Evolutionary conservation across 2,797 vertebrate genomes (phyloP), one percentile per base, ranked within the genome.

Genomic region (Tauraco hartlaubi): DNA sequence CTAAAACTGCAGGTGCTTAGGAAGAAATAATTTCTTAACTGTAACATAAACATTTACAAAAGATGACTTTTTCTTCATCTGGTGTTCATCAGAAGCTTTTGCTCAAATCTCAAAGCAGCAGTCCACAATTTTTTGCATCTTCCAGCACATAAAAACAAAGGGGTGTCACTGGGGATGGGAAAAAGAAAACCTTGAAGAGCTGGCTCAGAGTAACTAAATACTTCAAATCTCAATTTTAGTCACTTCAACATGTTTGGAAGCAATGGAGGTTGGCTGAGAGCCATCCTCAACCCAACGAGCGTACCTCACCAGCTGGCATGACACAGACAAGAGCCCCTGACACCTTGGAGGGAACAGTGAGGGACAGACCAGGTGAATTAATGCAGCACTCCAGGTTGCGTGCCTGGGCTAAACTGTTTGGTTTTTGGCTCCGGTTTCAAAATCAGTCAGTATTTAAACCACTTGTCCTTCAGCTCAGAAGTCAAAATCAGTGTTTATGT

Each of bases 201-300:
- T 96, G 96, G 78, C 92, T 93, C 76, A 31, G 63, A 93, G 82
- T 63, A 90, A 91, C 91, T 76, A 76, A 96, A 91, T 86, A 90
- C 74, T 93, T 95, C 75, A 91, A 78, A 90, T 88, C 75, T 90
- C 94, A 94, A 93, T 90, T 93, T 95, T 62, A 92, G 56, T 95
- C 91, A 82, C 84, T 97, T 96, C 77, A 87, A 85, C 88, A 92
- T 88, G 91, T 82, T 96, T 96, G 92, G 96, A 96, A 96, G 93
- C 10, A 15, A 85, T 46, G 68, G 63, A 92, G 77, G 74, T 64
- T 97, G 96, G 94, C 93, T 6, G 4, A 46, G 71, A 82, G 96
- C 95, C 96, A 92, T 87, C 79, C 82, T 41, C 86, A 96, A 84
- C 63, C 94, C 93, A 93, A 62, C 77, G 71, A 96, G 96, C 74